Evolutionary conservation across 2,113 vertebrate species (phyloP), one percentile per base, ranked within the genome.

Genomic region (Gambusia affinis): DNA sequence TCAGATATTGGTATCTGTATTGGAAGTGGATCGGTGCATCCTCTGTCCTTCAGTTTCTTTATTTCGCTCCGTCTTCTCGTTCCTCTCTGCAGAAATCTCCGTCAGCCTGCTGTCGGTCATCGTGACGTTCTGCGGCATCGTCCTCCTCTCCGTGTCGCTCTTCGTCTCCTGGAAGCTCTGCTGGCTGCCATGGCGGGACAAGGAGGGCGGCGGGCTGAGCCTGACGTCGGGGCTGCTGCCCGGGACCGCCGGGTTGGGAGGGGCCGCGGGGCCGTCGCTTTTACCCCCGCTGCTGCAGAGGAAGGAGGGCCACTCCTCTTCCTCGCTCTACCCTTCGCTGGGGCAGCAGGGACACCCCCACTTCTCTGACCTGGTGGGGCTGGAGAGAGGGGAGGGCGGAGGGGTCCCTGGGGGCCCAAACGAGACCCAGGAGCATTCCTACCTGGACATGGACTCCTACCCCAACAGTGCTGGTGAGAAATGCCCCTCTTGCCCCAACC

Each of bases 121-220:
- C 19, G 97, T 98, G 85, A 97, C 96, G 0, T 98, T 97, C 94
- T 98, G 97, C 7, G 96, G 96, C 80, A 96, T 98, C 66, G 96
- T 97, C 66, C 95, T 98, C 30, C 95, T 98, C 76, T 96, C 96
- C 1, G 97, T 98, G 70, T 98, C 97, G 12, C 95, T 98, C 84
- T 98, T 97, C 29, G 97, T 98, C 82, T 98, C 97, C 60, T 98
- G 97, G 97, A 98, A 98, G 90, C 91, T 98, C 29, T 98, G 97
- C 93, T 97, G 97, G 97, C 91, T 97, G 88, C 96, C 96, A 83
- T 97, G 97, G 96, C 84, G 97, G 80, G 96, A 97, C 94, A 97
- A 97, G 82, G 94, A 95, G 78, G 94, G 94, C 0, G 94, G 94
- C 64, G 94, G 90, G 82, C 94, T 29, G 90, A 96, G 75, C 88